These are phyloP conservation scores for Macrophya alboannulata DNA, from an alignment of 2,888 invertebrate genomes.

Conservation along the genomic window DNA sequence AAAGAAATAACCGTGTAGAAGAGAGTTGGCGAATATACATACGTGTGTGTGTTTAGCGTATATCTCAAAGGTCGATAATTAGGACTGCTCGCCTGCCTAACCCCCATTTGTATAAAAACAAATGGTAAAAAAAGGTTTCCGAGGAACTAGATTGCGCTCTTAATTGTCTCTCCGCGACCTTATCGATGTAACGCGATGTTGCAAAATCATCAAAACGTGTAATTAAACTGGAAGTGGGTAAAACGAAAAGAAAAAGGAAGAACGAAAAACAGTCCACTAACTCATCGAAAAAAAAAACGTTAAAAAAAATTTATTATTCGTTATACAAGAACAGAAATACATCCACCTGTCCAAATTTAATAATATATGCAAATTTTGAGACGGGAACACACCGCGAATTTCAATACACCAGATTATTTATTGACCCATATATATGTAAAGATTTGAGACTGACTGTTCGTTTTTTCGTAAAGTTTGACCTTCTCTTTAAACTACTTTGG, in stretches of 20 bases:
- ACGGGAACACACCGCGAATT: not conserved
- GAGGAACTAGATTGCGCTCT: not conserved
- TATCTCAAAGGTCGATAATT: conserved; percentile 23
- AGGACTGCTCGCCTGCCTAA: conserved; percentile 10
- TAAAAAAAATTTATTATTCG: not conserved
- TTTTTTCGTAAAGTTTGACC: not conserved
- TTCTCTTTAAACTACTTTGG: not conserved
- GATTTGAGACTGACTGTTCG: not conserved
- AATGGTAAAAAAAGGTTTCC: not conserved
- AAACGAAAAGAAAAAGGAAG: too few relatives aligned
- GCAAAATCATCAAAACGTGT: conserved; percentile 1
- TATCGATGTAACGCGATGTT: conserved; percentile 24
- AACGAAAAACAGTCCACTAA: not conserved
- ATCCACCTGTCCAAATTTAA: not conserved
- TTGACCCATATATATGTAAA: not conserved
- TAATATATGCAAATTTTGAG: not conserved
- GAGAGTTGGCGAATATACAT: too few relatives aligned
- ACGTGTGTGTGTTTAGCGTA: not conserved
- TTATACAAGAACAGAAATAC: not conserved
- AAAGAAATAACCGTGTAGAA: conserved; percentile 1
- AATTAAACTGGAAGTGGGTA: not conserved
- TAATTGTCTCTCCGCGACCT: conserved; percentile 29
- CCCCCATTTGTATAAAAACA: conserved; percentile 20
- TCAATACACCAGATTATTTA: not conserved
- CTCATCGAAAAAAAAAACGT: not conserved